phyloP scores from a whole-genome alignment of 2,797 vertebrate genomes.

The Lindbergichthys nudifrons region DNA sequence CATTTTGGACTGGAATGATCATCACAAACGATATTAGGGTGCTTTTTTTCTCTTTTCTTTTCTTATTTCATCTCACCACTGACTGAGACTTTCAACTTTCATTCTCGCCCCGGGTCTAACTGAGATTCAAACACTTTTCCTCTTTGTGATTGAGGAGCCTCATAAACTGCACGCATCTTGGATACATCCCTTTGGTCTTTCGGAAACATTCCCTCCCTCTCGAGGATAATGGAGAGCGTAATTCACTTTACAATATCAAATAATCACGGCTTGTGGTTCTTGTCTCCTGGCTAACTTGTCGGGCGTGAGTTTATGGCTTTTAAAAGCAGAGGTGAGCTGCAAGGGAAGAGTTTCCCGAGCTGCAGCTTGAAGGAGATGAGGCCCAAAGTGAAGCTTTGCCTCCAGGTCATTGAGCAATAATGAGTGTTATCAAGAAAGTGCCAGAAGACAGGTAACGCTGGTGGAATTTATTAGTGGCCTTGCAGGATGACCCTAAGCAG shows the following conservation, averaged over 20 bases:
- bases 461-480: slow-evolving; percentile 79
- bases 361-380: slow-evolving; percentile 58
- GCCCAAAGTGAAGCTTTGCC: slow-evolving; percentile 72
- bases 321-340: slow-evolving; percentile 65
- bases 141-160: slow-evolving; percentile 74
- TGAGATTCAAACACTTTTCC: slow-evolving; percentile 55
- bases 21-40: slow-evolving; percentile 21
- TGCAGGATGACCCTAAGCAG: slow-evolving; percentile 75
- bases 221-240: slow-evolving; percentile 62
- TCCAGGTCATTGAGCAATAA: slow-evolving; percentile 78
- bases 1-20: slow-evolving; percentile 32
- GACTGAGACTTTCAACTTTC: slow-evolving; percentile 62
- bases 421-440: slow-evolving; percentile 80
- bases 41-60: slow-evolving; percentile 33
- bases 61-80: slow-evolving; percentile 63
- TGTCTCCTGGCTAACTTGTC: slow-evolving; percentile 74
- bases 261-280: slow-evolving; percentile 71
- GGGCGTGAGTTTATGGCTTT: slow-evolving; percentile 71
- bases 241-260: slow-evolving; percentile 81
- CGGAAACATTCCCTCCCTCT: slow-evolving; percentile 27
- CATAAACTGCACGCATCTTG: slow-evolving; percentile 72
- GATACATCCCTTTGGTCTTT: slow-evolving; percentile 60
- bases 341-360: slow-evolving; percentile 41
- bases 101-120: slow-evolving; percentile 60
- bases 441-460: slow-evolving; percentile 73